Base-by-base conservation (phyloP, 2,888 invertebrate genomes). In the Drosophila formosana region DNA sequence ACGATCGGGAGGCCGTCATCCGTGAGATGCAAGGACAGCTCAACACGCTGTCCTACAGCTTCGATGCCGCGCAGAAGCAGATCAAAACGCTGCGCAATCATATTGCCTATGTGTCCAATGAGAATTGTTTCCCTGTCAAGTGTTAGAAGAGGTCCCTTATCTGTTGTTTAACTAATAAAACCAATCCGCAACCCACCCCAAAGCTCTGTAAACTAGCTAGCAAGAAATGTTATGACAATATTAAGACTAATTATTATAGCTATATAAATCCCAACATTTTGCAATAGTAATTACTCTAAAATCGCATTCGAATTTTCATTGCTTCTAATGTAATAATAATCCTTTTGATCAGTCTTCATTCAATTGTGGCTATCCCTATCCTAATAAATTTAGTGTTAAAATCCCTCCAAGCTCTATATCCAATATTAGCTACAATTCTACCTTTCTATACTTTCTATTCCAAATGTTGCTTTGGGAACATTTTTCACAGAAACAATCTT, bases 1-100 rank as follows among this genome's bases (percentile, higher is more conserved):
- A 84, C 26, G 92, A 92, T 72, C 91, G 92, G 37, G 92, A 92
- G 69, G 82, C 90, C 1, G 90, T 91, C 26, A 92, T 92, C 30
- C 89, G 90, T 1, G 90, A 92, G 64, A 92, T 92, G 92, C 91
- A 92, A 71, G 89, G 89, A 1, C 92, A 92, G 66, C 77, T 92
- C 18, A 91, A 91, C 55, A 90, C 89, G 0, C 80, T 92, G 9
- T 91, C 92, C 3, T 89, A 90, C 57, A 92, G 91, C 63, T 92
- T 92, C 66, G 92, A 92, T 77, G 90, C 91, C 0, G 92, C 92
- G 23, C 92, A 92, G 69, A 91, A 90, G 43, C 92, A 92, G 84
- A 92, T 92, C 61, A 92, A 91, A 73, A 91, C 91, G 1, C 72
- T 92, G 0, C 91, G 91, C 66, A 91, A 92, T 62, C 92, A 92